Percentiles rank a stretch among this genome's conserved stretches.
Evolutionary conservation across 2,888 invertebrate genomes (phyloP).

Genomic region (Tanypteryx hageni): DNA sequence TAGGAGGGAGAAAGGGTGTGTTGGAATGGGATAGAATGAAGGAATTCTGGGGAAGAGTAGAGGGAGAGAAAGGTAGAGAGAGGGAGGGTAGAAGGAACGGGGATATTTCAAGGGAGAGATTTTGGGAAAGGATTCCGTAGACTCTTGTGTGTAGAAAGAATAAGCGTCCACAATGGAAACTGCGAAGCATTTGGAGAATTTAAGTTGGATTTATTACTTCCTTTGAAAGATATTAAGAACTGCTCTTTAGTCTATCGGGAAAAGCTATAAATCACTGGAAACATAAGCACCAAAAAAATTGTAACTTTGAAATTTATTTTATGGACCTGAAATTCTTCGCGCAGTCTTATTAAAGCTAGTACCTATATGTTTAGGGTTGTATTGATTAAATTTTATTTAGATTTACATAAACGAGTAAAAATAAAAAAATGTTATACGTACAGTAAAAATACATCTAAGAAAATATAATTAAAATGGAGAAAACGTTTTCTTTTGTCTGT

Average conservation of each 20-base stretch:
- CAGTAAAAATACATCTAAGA: too few species aligned
- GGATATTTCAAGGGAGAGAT: constrained; percentile 31
- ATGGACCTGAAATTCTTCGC: background rate
- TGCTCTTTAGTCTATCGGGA: background rate
- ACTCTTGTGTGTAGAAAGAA: background rate
- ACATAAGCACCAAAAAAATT: background rate
- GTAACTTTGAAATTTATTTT: background rate
- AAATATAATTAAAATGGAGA: too few species aligned
- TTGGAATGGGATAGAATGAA: background rate
- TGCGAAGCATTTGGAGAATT: background rate
- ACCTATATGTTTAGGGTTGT: too few species aligned
- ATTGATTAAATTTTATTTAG: too few species aligned
- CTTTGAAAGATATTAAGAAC: background rate
- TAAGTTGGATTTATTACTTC: background rate
- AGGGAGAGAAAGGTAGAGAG: background rate
- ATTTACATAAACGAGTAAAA: too few species aligned
- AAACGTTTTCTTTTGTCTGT: too few species aligned
- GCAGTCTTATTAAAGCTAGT: too few species aligned
- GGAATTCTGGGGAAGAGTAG: background rate
- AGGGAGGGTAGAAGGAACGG: background rate
- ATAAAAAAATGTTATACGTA: too few species aligned
- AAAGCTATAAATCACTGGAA: background rate
- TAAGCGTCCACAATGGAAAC: background rate
- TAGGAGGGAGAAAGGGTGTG: background rate
- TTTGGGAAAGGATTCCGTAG: background rate